Evolutionary conservation across 37 sponge, comb jelly and placozoan species (phyloP), one percentile per base, ranked within the genome.

Genomic region (Dysidea cf. avara): DNA sequence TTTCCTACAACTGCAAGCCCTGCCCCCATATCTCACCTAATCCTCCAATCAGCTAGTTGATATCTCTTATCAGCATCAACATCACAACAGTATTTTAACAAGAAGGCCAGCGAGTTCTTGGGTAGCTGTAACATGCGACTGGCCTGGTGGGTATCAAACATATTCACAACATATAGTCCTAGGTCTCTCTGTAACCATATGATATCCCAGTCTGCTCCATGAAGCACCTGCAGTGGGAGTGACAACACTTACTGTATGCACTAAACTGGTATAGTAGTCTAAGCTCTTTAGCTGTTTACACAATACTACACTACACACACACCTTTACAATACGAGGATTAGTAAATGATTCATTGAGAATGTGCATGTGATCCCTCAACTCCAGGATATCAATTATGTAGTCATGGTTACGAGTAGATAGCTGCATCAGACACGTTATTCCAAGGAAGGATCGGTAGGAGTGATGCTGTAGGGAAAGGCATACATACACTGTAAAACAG

Each of bases 1-100:
- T n/a, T n/a, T n/a, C n/a, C n/a, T n/a, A n/a, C n/a, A n/a, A n/a
- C n/a, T n/a, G n/a, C n/a, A n/a, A n/a, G n/a, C n/a, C n/a, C n/a
- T n/a, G n/a, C n/a, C n/a, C n/a, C n/a, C n/a, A n/a, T n/a, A n/a
- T 20, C 53, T 30, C 58, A 87, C 84, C 96, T 77, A n/a, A 93
- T 78, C 46, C 98, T 83, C 98, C 98, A 97, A 62, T 97, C 98
- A 20, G 98, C 98, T 62, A 97, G 65, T 72, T 96, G 97, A 82
- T 80, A 97, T 76, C 91, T 86, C 50, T 97, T 97, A 73, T 93
- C 81, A 2, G 92, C 98, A 35, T 83, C 55, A 25, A 97, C 94
- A 21, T 52, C 61, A 51, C 98, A 97, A 81, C 92, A 93, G 66
- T 84, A 78, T 55, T 75, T 69, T 12, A 97, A 84, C 21, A 97